Evolutionary conservation across 2,113 vertebrate species (phyloP).

Genomic region (Poeciliopsis retropinna): DNA sequence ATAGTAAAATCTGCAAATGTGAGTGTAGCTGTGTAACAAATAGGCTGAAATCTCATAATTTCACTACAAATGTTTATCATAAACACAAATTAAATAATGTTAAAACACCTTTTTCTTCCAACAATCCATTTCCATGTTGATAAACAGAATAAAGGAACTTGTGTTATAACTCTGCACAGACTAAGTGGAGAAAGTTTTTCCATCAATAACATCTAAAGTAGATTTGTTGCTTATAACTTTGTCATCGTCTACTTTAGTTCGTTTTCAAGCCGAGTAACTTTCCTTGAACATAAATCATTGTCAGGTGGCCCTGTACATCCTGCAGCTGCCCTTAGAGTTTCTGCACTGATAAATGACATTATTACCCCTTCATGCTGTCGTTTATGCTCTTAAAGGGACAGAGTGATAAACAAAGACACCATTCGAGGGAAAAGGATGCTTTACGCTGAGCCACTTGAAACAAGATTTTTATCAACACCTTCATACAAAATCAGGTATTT

Average conservation of each 20-base stretch:
- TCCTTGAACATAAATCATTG: constrained; percentile 1
- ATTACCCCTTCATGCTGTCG: not conserved
- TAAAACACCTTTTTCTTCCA: too few species aligned
- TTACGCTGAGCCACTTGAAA: not conserved
- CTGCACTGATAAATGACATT: not conserved
- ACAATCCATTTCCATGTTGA: too few species aligned
- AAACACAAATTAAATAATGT: too few species aligned
- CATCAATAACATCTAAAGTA: not conserved
- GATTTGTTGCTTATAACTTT: not conserved
- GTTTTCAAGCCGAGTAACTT: constrained; percentile 1
- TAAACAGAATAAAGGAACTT: too few species aligned
- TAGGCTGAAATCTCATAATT: too few species aligned
- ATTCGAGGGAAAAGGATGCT: not conserved
- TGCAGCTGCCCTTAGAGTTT: not conserved
- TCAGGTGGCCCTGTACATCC: not conserved
- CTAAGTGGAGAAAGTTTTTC: not conserved
- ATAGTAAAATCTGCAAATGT: too few species aligned
- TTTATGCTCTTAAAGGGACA: constrained; percentile 1
- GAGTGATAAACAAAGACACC: not conserved
- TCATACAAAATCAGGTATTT: not conserved
- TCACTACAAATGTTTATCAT: too few species aligned
- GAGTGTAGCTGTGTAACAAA: too few species aligned
- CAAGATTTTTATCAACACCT: not conserved
- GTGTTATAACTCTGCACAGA: not conserved
- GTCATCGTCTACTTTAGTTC: not conserved